These are phyloP conservation scores for Mormyrus proboscirostris DNA, from an alignment of 2,797 vertebrate species.

Conservation along the genomic window DNA sequence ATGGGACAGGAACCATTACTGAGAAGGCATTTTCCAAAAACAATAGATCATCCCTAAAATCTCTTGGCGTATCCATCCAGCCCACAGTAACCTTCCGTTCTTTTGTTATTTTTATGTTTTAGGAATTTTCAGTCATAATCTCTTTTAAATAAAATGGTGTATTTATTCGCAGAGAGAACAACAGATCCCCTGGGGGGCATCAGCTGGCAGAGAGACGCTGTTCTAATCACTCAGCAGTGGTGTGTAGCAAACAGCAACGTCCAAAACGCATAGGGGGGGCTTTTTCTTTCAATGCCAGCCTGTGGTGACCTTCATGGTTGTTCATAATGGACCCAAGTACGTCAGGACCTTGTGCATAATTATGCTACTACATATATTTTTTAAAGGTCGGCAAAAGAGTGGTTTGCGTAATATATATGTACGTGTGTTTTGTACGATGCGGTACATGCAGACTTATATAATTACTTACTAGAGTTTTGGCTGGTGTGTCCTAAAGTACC, in stretches of 20 bases:
- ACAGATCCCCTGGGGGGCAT: background rate
- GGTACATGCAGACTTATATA: background rate
- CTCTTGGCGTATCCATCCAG: background rate
- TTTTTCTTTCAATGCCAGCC: background rate
- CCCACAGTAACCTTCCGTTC: background rate
- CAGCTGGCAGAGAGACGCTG: slow-evolving; percentile 2
- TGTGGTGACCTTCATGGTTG: background rate
- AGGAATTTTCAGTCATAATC: background rate
- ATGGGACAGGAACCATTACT: background rate
- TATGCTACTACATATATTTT: background rate
- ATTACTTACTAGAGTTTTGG: background rate
- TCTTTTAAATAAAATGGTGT: background rate
- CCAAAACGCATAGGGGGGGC: background rate
- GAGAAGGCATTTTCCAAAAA: background rate
- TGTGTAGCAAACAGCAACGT: background rate
- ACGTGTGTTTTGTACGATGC: background rate
- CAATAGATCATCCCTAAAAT: background rate
- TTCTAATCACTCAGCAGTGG: slow-evolving; percentile 3
- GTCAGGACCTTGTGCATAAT: background rate
- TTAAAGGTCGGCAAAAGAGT: background rate
- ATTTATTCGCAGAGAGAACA: background rate
- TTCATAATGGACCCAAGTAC: background rate
- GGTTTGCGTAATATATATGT: background rate
- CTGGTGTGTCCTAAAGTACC: background rate
- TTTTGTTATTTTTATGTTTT: background rate